Evolutionary conservation across 2,888 invertebrate genomes (phyloP).

Genomic region (Diogma glabrata): DNA sequence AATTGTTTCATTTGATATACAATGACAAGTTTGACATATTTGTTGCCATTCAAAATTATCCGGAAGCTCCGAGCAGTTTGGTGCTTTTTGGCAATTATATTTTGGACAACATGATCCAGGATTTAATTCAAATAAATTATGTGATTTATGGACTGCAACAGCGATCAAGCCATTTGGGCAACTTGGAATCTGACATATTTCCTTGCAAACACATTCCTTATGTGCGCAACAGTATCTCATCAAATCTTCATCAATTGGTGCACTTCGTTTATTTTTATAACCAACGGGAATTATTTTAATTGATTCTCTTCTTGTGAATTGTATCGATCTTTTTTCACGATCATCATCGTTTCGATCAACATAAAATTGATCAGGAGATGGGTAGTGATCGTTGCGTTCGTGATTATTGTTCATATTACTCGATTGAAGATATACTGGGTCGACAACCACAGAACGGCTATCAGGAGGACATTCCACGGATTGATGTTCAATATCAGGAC

Average conservation of each 20-base stretch:
- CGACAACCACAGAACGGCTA: background rate
- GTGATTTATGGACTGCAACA: too few species aligned
- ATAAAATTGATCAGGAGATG: too few species aligned
- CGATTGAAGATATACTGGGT: too few species aligned
- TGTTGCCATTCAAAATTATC: slow-evolving; percentile 8
- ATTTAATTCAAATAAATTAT: background rate
- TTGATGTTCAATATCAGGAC: background rate
- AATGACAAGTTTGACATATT: slow-evolving; percentile 4
- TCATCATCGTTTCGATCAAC: background rate
- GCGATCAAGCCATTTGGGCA: slow-evolving; percentile 4
- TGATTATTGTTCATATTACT: background rate
- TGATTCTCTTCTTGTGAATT: slow-evolving; percentile 1
- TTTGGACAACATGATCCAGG: slow-evolving; percentile 34
- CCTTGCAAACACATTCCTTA: slow-evolving; percentile 12
- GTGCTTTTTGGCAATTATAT: slow-evolving; percentile 30
- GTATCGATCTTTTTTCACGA: background rate
- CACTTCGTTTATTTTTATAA: slow-evolving; percentile 14
- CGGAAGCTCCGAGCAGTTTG: background rate
- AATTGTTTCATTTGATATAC: background rate
- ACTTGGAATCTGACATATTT: background rate
- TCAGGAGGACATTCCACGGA: background rate
- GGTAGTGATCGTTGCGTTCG: background rate
- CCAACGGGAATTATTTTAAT: slow-evolving; percentile 10
- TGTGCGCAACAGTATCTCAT: slow-evolving; percentile 8
- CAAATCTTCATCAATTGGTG: slow-evolving; percentile 12